These are phyloP conservation scores for Tubulanus polymorphus DNA, from an alignment of 2,888 invertebrate species.

Conservation along the genomic window DNA sequence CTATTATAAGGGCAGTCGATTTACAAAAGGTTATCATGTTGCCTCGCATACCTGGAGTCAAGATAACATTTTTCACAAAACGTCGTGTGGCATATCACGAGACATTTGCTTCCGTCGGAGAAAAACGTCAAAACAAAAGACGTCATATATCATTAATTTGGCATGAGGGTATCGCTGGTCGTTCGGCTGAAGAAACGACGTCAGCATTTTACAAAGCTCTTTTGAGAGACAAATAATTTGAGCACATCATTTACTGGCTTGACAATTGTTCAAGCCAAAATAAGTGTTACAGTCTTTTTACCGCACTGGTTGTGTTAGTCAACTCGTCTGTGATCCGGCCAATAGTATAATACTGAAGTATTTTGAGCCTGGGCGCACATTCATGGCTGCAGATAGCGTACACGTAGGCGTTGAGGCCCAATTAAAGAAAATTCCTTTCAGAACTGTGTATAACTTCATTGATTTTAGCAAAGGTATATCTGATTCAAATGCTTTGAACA, in stretches of 20 bases:
- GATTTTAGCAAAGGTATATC: conserved; percentile 1
- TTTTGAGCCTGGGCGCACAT: conserved; percentile 7
- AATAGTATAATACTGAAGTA: conserved; percentile 5
- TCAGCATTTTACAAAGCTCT: conserved; percentile 10
- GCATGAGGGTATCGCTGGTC: conserved; percentile 15
- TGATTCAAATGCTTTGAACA: conserved; percentile 2
- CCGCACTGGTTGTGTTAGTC: conserved; percentile 4
- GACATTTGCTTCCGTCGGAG: conserved; percentile 6
- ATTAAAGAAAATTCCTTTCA: background rate
- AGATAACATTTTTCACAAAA: conserved; percentile 7
- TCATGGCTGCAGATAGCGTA: conserved; percentile 10
- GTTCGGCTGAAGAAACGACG: conserved; percentile 14
- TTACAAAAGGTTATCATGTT: conserved; percentile 13
- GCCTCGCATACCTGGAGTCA: conserved; percentile 6
- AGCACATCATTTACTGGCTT: conserved; percentile 14
- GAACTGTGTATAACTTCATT: conserved; percentile 6
- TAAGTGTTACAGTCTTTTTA: conserved; percentile 5
- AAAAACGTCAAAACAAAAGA: conserved; percentile 1
- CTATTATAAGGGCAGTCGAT: too few relatives aligned
- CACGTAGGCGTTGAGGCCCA: conserved; percentile 5
- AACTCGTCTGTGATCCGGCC: background rate
- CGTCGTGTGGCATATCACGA: conserved; percentile 2
- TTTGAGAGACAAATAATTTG: conserved; percentile 8
- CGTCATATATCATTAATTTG: conserved; percentile 11
- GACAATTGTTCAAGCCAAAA: conserved; percentile 21